These are phyloP conservation scores for Phataginus tetradactyla DNA, from an alignment of 2,797 vertebrate genomes.

Conservation along the genomic window DNA sequence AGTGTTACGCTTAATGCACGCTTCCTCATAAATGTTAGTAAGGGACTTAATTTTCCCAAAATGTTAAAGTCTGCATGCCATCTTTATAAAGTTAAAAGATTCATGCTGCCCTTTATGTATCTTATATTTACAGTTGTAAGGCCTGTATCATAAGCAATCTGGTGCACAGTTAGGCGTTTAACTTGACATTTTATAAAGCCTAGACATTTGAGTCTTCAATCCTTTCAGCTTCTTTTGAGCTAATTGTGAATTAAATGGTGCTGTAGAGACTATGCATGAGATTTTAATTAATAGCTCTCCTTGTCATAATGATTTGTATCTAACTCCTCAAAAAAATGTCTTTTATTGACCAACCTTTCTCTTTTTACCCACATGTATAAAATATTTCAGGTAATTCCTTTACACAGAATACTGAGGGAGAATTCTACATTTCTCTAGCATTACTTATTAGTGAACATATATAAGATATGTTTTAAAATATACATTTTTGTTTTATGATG, in stretches of 20 bases:
- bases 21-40: slow-evolving; percentile 83
- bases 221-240: slow-evolving; percentile 78
- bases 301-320: slow-evolving; percentile 67
- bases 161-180: slow-evolving; percentile 86
- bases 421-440: background rate
- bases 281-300: slow-evolving; percentile 76
- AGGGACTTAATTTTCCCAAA: slow-evolving; percentile 84
- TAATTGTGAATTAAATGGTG: slow-evolving; percentile 80
- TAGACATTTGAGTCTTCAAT: slow-evolving; percentile 78
- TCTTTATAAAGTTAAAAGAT: slow-evolving; percentile 83
- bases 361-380: slow-evolving; percentile 47
- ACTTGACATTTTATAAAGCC: slow-evolving; percentile 87
- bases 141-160: slow-evolving; percentile 83
- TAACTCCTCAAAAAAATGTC: slow-evolving; percentile 55
- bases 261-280: background rate
- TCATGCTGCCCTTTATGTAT: slow-evolving; percentile 82
- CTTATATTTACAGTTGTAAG: slow-evolving; percentile 85
- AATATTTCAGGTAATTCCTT: slow-evolving; percentile 19
- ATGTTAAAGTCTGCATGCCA: slow-evolving; percentile 74
- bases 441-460: background rate
- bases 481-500: background rate
- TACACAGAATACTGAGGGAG: background rate
- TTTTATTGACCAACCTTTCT: slow-evolving; percentile 58
- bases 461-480: slow-evolving; percentile 3
- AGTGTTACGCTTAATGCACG: slow-evolving; percentile 69